A percentile compares a stretch with the other conserved stretches of the same genome.
Evolutionary conservation across 2,888 invertebrate genomes (phyloP).

Genomic region (Campoletis raptor): DNA sequence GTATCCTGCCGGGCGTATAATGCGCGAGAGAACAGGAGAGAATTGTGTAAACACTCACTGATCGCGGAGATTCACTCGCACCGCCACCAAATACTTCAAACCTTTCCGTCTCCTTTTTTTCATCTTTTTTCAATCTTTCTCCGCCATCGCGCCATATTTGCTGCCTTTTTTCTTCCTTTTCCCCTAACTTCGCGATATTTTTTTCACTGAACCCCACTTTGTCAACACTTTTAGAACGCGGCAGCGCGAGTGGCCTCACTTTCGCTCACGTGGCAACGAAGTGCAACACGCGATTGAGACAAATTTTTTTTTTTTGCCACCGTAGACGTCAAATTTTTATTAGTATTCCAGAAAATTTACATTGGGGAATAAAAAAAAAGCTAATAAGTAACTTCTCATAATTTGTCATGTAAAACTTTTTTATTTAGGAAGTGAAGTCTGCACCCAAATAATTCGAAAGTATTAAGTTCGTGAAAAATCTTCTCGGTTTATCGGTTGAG

Average conservation of each 20-base stretch:
- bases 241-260: background rate
- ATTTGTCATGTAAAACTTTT: too few relatives aligned
- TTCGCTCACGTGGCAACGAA: background rate
- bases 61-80: constrained; percentile 8
- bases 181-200: background rate
- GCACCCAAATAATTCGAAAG: too few relatives aligned
- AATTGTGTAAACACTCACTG: constrained; percentile 25
- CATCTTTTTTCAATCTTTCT: background rate
- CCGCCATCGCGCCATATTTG: constrained; percentile 2
- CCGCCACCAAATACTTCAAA: constrained; percentile 1
- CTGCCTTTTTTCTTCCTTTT: background rate
- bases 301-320: background rate
- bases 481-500: too few relatives aligned
- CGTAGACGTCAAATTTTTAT: too few relatives aligned
- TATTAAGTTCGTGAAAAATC: too few relatives aligned
- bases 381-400: too few relatives aligned
- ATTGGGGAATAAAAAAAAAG: too few relatives aligned
- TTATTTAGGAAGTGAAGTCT: too few relatives aligned
- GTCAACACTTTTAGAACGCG: background rate
- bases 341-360: too few relatives aligned
- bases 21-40: constrained; percentile 14
- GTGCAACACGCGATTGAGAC: background rate
- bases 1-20: constrained; percentile 11
- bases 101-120: constrained; percentile 4
- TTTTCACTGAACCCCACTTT: background rate